phyloP scores from a whole-genome alignment of 2,888 invertebrate genomes.

The Drosophila acutilabella region DNA sequence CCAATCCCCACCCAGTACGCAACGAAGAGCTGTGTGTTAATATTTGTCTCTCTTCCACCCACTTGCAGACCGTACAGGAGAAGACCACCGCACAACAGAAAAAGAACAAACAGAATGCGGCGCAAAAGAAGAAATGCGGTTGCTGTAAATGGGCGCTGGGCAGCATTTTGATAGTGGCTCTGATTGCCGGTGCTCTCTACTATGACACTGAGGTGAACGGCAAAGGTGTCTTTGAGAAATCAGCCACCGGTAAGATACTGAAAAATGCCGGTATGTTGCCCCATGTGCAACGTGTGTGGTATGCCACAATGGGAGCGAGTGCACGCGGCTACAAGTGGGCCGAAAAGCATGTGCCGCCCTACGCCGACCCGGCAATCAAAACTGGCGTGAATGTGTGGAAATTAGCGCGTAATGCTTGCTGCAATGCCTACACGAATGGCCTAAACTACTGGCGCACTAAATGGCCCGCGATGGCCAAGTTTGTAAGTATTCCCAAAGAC shows the following conservation, averaged over 20 bases:
- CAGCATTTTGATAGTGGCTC: conserved; percentile 87
- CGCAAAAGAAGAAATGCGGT: conserved; percentile 78
- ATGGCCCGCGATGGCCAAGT: conserved; percentile 86
- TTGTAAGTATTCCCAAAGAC: conserved; percentile 86
- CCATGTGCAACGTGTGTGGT: conserved; percentile 88
- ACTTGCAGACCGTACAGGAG: conserved; percentile 76
- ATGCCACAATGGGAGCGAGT: conserved; percentile 87
- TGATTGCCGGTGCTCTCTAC: conserved; percentile 87
- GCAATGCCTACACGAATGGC: conserved; percentile 86
- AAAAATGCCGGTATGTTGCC: conserved; percentile 88
- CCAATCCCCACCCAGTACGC: background rate
- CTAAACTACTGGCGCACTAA: conserved; percentile 86
- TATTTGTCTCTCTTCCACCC: background rate
- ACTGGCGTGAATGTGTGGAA: conserved; percentile 87
- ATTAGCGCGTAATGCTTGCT: conserved; percentile 86
- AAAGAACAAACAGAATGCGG: conserved; percentile 76
- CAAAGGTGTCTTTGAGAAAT: conserved; percentile 90
- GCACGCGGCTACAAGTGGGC: conserved; percentile 89
- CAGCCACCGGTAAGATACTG: conserved; percentile 88
- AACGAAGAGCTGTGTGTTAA: background rate
- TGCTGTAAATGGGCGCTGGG: conserved; percentile 89
- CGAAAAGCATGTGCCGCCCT: conserved; percentile 89
- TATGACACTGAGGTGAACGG: conserved; percentile 89
- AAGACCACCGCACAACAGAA: conserved; percentile 82
- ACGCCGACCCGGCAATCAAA: conserved; percentile 88